These are phyloP conservation scores for Anolis carolinensis DNA, from an alignment of 2,113 vertebrate species.

Conservation along the genomic window DNA sequence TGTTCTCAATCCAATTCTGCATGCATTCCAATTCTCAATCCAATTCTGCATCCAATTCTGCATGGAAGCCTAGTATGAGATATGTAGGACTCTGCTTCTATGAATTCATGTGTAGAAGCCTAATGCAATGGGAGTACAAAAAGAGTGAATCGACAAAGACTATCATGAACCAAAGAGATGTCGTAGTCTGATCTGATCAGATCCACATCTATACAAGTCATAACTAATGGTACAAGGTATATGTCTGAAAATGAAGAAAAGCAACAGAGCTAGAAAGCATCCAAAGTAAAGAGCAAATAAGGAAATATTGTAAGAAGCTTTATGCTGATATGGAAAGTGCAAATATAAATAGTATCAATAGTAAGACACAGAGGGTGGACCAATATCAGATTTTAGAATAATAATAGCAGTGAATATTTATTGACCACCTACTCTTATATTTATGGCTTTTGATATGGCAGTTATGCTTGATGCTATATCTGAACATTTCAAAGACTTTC, in stretches of 20 bases:
- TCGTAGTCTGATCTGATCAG: not conserved
- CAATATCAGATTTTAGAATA: not conserved
- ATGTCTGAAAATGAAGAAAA: not conserved
- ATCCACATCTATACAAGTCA: not conserved
- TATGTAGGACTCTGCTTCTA: not conserved
- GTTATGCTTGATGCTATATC: conserved; percentile 59
- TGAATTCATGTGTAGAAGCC: not conserved
- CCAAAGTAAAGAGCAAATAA: not conserved
- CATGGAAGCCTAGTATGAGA: no score
- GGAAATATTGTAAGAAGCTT: not conserved
- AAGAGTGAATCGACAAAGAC: not conserved
- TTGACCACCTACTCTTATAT: not conserved
- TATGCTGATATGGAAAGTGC: not conserved
- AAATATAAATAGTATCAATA: not conserved
- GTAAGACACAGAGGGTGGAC: not conserved
- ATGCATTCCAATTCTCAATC: not conserved
- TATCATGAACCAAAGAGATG: not conserved
- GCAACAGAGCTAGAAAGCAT: not conserved
- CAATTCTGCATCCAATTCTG: not conserved
- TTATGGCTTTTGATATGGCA: conserved; percentile 46
- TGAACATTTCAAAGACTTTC: conserved; percentile 61
- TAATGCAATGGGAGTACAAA: not conserved
- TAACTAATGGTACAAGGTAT: not conserved
- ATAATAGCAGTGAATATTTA: not conserved
- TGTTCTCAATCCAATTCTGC: not conserved